These are phyloP conservation scores for Nomada fucata DNA, from an alignment of 2,888 invertebrate species.

Conservation along the genomic window DNA sequence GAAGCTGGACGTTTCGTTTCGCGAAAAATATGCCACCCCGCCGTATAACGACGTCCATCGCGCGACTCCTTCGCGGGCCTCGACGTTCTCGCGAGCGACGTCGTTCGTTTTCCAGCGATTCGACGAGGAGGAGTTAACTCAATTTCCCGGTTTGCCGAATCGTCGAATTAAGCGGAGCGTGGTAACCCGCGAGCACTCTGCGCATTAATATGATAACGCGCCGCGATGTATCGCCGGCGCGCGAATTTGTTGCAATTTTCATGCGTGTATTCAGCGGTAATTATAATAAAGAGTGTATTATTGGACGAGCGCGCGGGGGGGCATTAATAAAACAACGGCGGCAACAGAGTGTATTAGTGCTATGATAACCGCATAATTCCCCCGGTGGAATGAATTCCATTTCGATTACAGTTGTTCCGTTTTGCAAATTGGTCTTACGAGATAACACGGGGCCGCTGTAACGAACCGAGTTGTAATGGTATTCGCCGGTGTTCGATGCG, in stretches of 20 bases:
- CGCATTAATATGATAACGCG: background rate
- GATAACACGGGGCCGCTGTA: conserved; percentile 42
- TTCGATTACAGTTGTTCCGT: conserved; percentile 53
- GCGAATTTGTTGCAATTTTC: conserved; percentile 19
- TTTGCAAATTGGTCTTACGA: conserved; percentile 56
- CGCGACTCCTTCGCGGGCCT: background rate
- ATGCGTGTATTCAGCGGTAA: conserved; percentile 14
- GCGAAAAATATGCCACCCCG: conserved; percentile 30
- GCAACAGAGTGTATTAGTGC: conserved; percentile 26
- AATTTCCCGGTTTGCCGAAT: background rate
- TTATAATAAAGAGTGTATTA: conserved; percentile 40
- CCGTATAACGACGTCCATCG: conserved; percentile 34
- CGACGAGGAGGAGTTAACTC: background rate
- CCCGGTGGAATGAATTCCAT: conserved; percentile 50
- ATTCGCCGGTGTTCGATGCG: background rate
- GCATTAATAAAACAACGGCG: conserved; percentile 28
- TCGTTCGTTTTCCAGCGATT: background rate
- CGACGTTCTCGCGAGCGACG: background rate
- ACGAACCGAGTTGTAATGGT: conserved; percentile 17
- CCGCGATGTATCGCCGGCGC: background rate
- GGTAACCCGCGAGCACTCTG: background rate
- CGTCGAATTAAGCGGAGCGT: background rate
- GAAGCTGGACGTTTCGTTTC: conserved; percentile 12
- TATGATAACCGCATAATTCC: conserved; percentile 42
- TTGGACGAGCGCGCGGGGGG: background rate